phyloP scores from a whole-genome alignment of 2,113 vertebrate genomes.

The Cromileptes altivelis region DNA sequence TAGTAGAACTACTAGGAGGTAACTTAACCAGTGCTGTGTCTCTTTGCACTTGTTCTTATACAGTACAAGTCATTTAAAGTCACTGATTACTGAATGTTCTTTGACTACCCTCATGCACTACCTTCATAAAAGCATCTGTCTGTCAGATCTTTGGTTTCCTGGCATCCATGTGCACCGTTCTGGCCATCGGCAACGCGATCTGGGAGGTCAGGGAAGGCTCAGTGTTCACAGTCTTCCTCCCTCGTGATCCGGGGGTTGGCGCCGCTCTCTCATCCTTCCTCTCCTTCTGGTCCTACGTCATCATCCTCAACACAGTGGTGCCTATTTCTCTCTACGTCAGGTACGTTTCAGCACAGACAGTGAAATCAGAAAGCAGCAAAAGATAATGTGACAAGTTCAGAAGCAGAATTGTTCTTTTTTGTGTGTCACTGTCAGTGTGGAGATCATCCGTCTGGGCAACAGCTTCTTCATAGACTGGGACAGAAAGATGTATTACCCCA shows the following conservation, averaged over 20 bases:
- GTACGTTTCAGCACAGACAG: constrained; percentile 52
- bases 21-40: too few relatives aligned
- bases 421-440: constrained; percentile 84
- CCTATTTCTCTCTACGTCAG: constrained; percentile 99
- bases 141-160: constrained; percentile 92
- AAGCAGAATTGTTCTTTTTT: too few relatives aligned
- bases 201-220: constrained; percentile 90
- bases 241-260: constrained; percentile 82
- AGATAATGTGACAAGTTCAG: not conserved
- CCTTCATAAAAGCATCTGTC: not conserved
- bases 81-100: too few relatives aligned
- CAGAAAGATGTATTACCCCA: constrained; percentile 92
- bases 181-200: constrained; percentile 91
- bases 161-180: constrained; percentile 87
- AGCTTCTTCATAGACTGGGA: constrained; percentile 98
- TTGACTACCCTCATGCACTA: not conserved
- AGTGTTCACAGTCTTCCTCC: constrained; percentile 89
- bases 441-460: constrained; percentile 96
- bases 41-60: not conserved
- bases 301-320: constrained; percentile 96
- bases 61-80: not conserved
- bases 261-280: constrained; percentile 87
- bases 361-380: not conserved
- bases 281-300: constrained; percentile 96
- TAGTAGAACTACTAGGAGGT: too few relatives aligned